These are phyloP conservation scores for Oreochromis aureus DNA, from an alignment of 2,113 vertebrate genomes.

Conservation along the genomic window DNA sequence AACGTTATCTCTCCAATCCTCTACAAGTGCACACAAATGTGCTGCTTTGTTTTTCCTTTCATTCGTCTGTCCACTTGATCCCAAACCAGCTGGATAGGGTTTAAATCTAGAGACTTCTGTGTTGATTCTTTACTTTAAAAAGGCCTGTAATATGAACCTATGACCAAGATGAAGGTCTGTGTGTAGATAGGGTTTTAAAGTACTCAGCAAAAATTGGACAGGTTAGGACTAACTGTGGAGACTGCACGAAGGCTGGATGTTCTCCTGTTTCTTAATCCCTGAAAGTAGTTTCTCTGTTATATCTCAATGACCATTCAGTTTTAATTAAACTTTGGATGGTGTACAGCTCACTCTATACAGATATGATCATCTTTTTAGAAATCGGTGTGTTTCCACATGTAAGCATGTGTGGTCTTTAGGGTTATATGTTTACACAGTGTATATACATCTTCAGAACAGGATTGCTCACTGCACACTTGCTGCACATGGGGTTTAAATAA, in stretches of 20 bases:
- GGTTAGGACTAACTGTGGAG: background rate
- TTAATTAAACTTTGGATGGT: background rate
- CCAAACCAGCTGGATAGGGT: background rate
- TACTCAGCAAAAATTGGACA: background rate
- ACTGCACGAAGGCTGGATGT: background rate
- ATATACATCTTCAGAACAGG: background rate
- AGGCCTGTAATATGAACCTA: background rate
- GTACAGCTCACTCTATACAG: background rate
- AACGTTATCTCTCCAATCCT: background rate
- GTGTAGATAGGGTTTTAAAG: background rate
- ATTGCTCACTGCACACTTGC: background rate
- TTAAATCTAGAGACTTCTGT: background rate
- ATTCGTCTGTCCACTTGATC: background rate
- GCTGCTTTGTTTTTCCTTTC: background rate
- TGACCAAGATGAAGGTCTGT: background rate
- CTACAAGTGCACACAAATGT: background rate
- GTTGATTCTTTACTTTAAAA: background rate
- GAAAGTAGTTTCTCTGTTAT: background rate
- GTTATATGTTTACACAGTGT: background rate
- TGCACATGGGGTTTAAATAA: slow-evolving; percentile 33
- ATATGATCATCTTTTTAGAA: background rate
- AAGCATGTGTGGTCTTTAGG: background rate
- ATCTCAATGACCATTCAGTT: background rate
- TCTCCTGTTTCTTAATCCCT: background rate
- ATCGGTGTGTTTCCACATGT: background rate